Evolutionary conservation across 2,888 invertebrate genomes (phyloP), one percentile per base, ranked within the genome.

Genomic region (Acleris laterana): DNA sequence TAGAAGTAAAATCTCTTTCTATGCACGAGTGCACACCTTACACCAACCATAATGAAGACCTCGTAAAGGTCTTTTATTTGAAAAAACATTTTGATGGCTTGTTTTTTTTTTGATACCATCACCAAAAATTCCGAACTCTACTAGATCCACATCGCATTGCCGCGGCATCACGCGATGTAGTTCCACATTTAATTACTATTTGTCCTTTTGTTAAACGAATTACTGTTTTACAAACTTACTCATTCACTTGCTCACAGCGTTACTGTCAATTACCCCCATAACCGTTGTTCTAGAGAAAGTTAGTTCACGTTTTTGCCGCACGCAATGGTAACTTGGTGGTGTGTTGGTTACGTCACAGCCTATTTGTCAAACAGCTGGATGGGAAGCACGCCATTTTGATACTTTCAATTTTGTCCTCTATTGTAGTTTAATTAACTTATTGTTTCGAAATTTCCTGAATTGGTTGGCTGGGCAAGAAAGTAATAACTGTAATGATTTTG

Each of bases 321-420:
- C 5, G 64, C 59, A 64, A 25, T 7, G 1, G n/a, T 53, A 64
- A 28, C 3, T 60, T 55, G 16, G 46, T 17, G n/a, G n/a, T 5
- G n/a, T 2, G 5, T n/a, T 46, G 53, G 53, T 19, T 28, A 61
- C 60, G 65, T 65, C 65, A 65, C 50, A 55, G 65, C 32, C 65
- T 56, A 66, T 66, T 66, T 62, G 66, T 66, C 66, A 62, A 66
- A 51, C 66, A 66, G 66, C 62, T 57, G 61, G 60, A 44, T 46
- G 7, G 46, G 62, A 48, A 48, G 50, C 53, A 59, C 53, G 60
- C 65, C 42, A 55, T 61, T 61, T 61, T 61, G 55, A 44, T 61
- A 50, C 60, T 65, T 65, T 65, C 65, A 65, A 61, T 65, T 65
- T 65, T 55, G 50, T 55, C 19, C 32, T 48, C 53, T 25, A 65